phyloP scores from a whole-genome alignment of 1,140 invertebrate genomes.

The Drosophila triauraria region DNA sequence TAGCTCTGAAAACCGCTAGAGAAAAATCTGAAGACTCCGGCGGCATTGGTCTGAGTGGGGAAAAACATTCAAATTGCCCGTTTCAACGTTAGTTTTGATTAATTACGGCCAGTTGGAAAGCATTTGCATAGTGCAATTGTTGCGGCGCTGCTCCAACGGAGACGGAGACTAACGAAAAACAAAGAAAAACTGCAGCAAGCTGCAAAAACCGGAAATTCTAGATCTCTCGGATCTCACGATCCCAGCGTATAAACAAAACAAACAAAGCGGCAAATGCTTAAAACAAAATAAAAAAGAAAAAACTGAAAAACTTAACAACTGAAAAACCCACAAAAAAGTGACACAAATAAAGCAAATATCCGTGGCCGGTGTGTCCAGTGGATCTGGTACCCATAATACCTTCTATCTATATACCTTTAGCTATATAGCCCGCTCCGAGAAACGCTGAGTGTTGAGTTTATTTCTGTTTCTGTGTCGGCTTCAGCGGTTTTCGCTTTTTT shows the following conservation, averaged over 20 bases:
- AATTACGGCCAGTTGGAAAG: slow-evolving; percentile 23
- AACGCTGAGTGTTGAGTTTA: slow-evolving; percentile 77
- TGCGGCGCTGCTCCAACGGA: slow-evolving; percentile 7
- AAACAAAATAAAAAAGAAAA: slow-evolving; percentile 21
- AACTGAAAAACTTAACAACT: slow-evolving; percentile 7
- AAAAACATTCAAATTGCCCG: slow-evolving; percentile 33
- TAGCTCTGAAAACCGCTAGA: slow-evolving; percentile 21
- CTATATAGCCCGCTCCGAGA: slow-evolving; percentile 27
- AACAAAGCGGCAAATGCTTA: slow-evolving; percentile 19
- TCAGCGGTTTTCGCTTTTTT: slow-evolving; percentile 49
- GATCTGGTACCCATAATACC: slow-evolving; percentile 41
- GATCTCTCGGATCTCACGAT: slow-evolving; percentile 58
- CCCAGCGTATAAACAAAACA: slow-evolving; percentile 57
- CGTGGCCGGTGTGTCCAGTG: slow-evolving; percentile 44
- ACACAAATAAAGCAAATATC: slow-evolving; percentile 52
- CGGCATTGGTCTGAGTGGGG: slow-evolving; percentile 29
- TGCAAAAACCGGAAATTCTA: slow-evolving; percentile 79
- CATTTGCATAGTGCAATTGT: slow-evolving; percentile 60
- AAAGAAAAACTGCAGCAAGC: slow-evolving; percentile 39
- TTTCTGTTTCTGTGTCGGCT: slow-evolving; percentile 68
- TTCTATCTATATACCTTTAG: slow-evolving; percentile 22
- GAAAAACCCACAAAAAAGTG: slow-evolving; percentile 45
- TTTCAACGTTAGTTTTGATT: slow-evolving; percentile 44
- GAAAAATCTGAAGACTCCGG: slow-evolving; percentile 44
- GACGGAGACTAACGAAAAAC: slow-evolving; percentile 11